phyloP scores from a whole-genome alignment of 64 coral and sea anemone genomes.

The Actinia equina region DNA sequence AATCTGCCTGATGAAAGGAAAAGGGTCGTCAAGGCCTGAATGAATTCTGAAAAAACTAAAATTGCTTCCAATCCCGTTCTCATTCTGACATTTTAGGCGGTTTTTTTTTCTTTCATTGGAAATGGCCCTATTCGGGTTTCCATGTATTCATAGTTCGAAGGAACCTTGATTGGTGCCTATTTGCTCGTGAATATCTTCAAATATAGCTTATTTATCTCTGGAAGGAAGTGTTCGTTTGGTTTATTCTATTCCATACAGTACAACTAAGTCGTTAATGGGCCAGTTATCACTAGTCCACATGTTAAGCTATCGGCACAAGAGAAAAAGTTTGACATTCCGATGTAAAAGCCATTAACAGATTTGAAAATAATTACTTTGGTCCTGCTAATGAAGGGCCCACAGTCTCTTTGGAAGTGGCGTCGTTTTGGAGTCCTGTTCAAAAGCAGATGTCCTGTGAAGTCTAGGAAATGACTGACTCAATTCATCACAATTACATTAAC shows the following conservation, averaged over 20 bases:
- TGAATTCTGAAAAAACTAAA: background rate
- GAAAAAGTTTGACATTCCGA: slow-evolving; percentile 8
- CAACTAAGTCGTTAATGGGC: slow-evolving; percentile 4
- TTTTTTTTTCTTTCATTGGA: too few species aligned
- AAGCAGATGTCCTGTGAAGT: background rate
- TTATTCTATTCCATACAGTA: background rate
- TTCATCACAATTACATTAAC: background rate
- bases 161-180: background rate
- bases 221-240: background rate
- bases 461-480: background rate
- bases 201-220: background rate
- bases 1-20: background rate
- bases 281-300: background rate
- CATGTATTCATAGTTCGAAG: too few species aligned
- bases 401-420: background rate
- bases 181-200: background rate
- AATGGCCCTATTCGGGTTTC: too few species aligned
- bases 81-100: too few species aligned
- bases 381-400: background rate
- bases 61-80: too few species aligned
- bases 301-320: slow-evolving; percentile 2
- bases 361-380: slow-evolving; percentile 4
- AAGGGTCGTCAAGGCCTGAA: background rate
- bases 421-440: background rate
- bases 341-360: slow-evolving; percentile 15